A percentile compares a stretch with the other conserved stretches of the same genome.
These are phyloP conservation scores for Scaptodrosophila lebanonensis DNA, from an alignment of 1,140 invertebrate species.

Conservation along the genomic window DNA sequence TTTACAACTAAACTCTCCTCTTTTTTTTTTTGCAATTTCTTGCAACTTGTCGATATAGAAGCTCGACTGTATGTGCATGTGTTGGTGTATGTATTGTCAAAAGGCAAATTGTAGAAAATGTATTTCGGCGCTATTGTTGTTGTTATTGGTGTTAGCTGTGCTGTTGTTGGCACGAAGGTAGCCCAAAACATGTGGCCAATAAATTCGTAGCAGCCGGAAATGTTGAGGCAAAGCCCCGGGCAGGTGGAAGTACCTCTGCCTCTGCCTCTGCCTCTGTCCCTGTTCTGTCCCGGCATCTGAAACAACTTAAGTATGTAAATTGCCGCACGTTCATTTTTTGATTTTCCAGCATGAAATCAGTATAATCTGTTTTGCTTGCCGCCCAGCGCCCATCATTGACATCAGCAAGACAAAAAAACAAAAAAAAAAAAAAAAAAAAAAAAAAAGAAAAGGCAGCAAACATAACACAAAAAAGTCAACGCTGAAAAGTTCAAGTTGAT, in stretches of 20 bases:
- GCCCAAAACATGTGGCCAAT: constrained; percentile 69
- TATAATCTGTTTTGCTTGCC: constrained; percentile 62
- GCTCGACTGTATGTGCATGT: too few relatives aligned
- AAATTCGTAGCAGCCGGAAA: constrained; percentile 41
- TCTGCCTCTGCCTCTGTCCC: too few relatives aligned
- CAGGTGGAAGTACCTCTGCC: not conserved
- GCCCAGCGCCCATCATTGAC: constrained; percentile 19
- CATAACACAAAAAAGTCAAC: constrained; percentile 47
- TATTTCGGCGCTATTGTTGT: too few relatives aligned
- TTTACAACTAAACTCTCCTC: too few relatives aligned
- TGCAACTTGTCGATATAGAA: too few relatives aligned
- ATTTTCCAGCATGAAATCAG: constrained; percentile 72
- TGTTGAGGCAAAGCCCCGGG: not conserved
- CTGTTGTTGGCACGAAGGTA: constrained; percentile 70
- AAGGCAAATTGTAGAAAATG: constrained; percentile 65
- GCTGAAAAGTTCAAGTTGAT: constrained; percentile 44
- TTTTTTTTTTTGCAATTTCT: too few relatives aligned
- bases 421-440: too few relatives aligned
- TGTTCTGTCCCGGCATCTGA: not conserved
- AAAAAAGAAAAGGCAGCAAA: not conserved
- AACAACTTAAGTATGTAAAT: constrained; percentile 73
- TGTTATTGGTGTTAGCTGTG: too few relatives aligned
- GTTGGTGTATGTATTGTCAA: constrained; percentile 39
- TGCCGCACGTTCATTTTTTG: constrained; percentile 74
- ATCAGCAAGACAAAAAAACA: too few relatives aligned